Conservation (phyloP, 1,140 invertebrate species). For the Physella acuta region DNA sequence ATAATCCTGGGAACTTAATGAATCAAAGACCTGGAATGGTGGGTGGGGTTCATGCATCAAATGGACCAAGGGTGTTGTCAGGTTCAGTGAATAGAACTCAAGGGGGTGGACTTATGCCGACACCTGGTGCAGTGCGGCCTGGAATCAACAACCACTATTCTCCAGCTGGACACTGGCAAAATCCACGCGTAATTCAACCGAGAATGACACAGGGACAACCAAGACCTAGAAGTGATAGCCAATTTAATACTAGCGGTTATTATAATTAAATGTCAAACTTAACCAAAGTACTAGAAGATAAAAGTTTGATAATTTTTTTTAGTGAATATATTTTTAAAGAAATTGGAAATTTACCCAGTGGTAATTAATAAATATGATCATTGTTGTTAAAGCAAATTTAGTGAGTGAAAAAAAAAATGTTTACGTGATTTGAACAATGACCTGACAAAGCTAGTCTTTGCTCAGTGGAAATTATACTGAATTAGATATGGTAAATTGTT, state of each 20-base stretch:
- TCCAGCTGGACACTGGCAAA: neutral
- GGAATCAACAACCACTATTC: neutral
- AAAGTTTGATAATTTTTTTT: too few relatives aligned
- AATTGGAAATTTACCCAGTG: too few relatives aligned
- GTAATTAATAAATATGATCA: too few relatives aligned
- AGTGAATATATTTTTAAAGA: too few relatives aligned
- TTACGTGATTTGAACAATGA: too few relatives aligned
- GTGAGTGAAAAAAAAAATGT: too few relatives aligned
- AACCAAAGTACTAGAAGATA: too few relatives aligned
- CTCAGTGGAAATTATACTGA: too few relatives aligned
- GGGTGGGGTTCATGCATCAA: neutral
- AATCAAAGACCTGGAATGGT: neutral
- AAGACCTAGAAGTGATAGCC: neutral
- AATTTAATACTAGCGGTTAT: slow-evolving; percentile 8
- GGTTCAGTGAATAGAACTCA: neutral
- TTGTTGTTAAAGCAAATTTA: too few relatives aligned
- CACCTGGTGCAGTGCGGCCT: neutral
- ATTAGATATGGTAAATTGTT: too few relatives aligned
- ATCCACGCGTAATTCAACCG: slow-evolving; percentile 16
- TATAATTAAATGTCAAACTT: neutral
- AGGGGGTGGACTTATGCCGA: slow-evolving; percentile 1
- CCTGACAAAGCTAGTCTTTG: too few relatives aligned
- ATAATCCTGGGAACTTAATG: neutral
- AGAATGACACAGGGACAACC: slow-evolving; percentile 14
- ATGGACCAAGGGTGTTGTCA: neutral